phyloP scores from a whole-genome alignment of 2,113 vertebrate genomes.

The Aix galericulata region DNA sequence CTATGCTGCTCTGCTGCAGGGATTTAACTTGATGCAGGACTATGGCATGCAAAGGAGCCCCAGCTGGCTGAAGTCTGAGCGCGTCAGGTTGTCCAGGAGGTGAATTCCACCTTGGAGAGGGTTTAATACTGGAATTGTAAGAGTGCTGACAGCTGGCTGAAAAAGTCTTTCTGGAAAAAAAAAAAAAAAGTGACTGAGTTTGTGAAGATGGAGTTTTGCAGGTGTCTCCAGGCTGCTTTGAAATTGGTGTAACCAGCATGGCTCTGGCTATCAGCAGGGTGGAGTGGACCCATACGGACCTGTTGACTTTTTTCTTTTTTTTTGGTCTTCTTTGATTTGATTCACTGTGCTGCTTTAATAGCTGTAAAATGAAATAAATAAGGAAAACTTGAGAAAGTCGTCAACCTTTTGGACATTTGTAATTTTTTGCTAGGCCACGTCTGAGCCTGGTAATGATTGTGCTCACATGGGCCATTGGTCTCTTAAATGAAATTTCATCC shows the following conservation, averaged over 20 bases:
- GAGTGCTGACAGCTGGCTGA: neutral
- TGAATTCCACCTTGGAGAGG: neutral
- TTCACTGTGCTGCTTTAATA: neutral
- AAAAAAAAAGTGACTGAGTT: neutral
- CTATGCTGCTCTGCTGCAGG: no score
- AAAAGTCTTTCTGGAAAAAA: neutral
- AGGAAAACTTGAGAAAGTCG: conserved; percentile 12
- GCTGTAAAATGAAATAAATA: conserved; percentile 17
- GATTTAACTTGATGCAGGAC: neutral
- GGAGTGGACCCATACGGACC: neutral
- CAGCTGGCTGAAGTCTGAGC: neutral
- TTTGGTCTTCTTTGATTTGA: neutral
- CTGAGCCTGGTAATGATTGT: conserved; percentile 3
- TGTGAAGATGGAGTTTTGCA: neutral
- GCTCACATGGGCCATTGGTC: conserved; percentile 45
- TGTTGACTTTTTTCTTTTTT: neutral
- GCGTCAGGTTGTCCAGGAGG: neutral
- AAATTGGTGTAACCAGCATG: rapidly evolving
- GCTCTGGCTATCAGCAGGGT: neutral
- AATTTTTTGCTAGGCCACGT: conserved; percentile 5
- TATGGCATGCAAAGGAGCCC: neutral
- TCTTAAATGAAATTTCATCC: conserved; percentile 65
- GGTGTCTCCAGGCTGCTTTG: neutral
- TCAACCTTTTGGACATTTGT: conserved; percentile 35
- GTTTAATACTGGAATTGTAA: neutral